phyloP scores from a whole-genome alignment of 2,888 invertebrate species.

The Neoscelio sp. region DNA sequence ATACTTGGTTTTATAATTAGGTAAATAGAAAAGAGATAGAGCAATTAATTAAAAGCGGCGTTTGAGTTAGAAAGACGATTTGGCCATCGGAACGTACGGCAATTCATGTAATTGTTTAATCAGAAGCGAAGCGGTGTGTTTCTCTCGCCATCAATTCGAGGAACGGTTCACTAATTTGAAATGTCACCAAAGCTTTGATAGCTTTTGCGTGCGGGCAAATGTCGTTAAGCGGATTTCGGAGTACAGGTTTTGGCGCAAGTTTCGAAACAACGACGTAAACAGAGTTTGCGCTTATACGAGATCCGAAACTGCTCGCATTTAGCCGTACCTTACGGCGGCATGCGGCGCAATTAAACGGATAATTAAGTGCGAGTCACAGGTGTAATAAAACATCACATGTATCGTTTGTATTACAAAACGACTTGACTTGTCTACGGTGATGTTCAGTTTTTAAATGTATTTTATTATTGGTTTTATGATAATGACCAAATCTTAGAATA shows the following conservation, averaged over 20 bases:
- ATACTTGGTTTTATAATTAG: slow-evolving; percentile 23
- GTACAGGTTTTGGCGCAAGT: slow-evolving; percentile 45
- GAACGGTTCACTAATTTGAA: slow-evolving; percentile 44
- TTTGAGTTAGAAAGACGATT: slow-evolving; percentile 43
- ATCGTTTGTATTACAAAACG: slow-evolving; percentile 2
- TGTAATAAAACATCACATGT: slow-evolving; percentile 38
- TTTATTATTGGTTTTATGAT: slow-evolving; percentile 8
- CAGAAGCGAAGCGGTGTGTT: slow-evolving; percentile 30
- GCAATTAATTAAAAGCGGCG: slow-evolving; percentile 17
- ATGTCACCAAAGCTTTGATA: slow-evolving; percentile 53
- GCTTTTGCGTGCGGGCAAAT: slow-evolving; percentile 40
- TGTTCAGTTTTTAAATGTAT: slow-evolving; percentile 2
- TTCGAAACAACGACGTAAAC: slow-evolving; percentile 46
- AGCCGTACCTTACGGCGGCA: slow-evolving; percentile 33
- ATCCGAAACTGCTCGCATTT: slow-evolving; percentile 40
- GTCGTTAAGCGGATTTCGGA: slow-evolving; percentile 44
- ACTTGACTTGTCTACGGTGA: slow-evolving; percentile 5
- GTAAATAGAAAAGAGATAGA: slow-evolving; percentile 22
- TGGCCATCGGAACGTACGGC: slow-evolving; percentile 20
- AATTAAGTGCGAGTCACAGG: slow-evolving; percentile 45
- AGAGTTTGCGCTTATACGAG: slow-evolving; percentile 42
- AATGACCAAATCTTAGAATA: too few relatives aligned
- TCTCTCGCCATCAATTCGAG: neutral
- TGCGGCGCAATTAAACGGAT: slow-evolving; percentile 46
- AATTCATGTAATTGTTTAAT: slow-evolving; percentile 50